These are phyloP conservation scores for Thymelicus lineola DNA, from an alignment of 2,888 invertebrate species.

Conservation along the genomic window DNA sequence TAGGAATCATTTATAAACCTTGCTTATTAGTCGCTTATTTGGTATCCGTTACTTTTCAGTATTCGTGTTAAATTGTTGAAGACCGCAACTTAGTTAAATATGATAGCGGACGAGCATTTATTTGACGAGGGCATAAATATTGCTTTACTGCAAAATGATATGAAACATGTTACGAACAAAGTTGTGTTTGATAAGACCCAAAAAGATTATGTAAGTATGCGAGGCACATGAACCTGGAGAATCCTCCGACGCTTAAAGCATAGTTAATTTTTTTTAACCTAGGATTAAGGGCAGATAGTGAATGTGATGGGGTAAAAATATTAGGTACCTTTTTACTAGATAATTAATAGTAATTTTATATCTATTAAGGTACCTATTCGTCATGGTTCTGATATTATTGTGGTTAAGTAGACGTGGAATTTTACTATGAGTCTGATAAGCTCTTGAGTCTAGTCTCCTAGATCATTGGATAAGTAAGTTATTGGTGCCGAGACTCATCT, in stretches of 20 bases:
- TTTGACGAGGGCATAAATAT: slow-evolving; percentile 76
- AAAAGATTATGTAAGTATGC: slow-evolving; percentile 71
- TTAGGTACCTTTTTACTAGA: no score
- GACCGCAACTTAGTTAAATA: slow-evolving; percentile 40
- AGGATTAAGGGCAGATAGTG: neutral
- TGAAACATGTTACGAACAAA: slow-evolving; percentile 66
- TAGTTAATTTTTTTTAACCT: neutral
- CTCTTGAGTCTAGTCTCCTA: no score
- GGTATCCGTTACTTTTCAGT: no score
- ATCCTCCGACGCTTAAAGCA: neutral
- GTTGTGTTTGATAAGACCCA: slow-evolving; percentile 66
- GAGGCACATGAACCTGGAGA: neutral
- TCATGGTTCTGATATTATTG: no score
- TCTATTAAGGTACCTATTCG: no score
- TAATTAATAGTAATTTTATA: no score
- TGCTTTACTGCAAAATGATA: slow-evolving; percentile 65
- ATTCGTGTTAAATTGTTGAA: neutral
- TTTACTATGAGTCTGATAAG: no score
- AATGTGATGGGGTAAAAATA: no score
- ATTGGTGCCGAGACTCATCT: no score
- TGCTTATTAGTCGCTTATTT: slow-evolving; percentile 44
- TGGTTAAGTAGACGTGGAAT: no score
- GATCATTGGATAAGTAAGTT: no score
- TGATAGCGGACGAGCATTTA: slow-evolving; percentile 69
- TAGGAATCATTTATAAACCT: slow-evolving; percentile 28